Evolutionary conservation across 2,113 vertebrate genomes (phyloP), one percentile per base, ranked within the genome.

Genomic region (Delphinapterus leucas): DNA sequence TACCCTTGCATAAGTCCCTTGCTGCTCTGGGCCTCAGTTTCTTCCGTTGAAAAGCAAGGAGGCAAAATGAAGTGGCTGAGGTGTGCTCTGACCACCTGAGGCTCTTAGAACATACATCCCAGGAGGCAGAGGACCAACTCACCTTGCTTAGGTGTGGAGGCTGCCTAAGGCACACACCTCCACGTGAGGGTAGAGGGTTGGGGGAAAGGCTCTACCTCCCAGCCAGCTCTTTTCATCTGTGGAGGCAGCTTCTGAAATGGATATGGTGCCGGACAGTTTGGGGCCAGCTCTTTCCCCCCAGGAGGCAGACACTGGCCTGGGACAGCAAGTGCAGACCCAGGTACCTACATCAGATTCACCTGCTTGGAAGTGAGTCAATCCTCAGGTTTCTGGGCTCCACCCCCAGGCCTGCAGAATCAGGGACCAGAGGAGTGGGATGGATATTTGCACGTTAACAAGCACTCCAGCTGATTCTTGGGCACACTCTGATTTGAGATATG

Each of bases 401-500:
- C 63, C 28, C 44, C 4, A 8, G 12, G 13, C 23, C 63, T 13
- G 41, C 44, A 77, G 14, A 3, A 5, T 44, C 67, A 9, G 17
- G 55, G n/a, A 1, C 5, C n/a, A 8, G 58, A n/a, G 58, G 33
- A 25, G 38, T 28, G 17, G 25, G 28, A 1, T 14, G 61, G 67
- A 7, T 0, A 2, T 47, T 55, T 70, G 76, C n/a, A 15, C 21
- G 18, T 17, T 7, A 31, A 21, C 4, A 14, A 53, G 26, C 17
- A 1, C 63, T 33, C 26, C 38, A 20, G 21, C 33, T 21, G 82
- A 49, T 89, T 47, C 53, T 13, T 18, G 80, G 49, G n/a, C 25
- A 41, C n/a, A 36, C 36, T 68, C 38, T n/a, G 47, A 33, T 67
- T 92, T 92, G 36, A 55, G 17, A 77, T 95, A 55, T 55, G 7